A percentile compares a stretch with the other conserved stretches of the same genome.
Evolutionary conservation across 2,888 invertebrate species (phyloP).

Genomic region (Sinotaia quadrata): DNA sequence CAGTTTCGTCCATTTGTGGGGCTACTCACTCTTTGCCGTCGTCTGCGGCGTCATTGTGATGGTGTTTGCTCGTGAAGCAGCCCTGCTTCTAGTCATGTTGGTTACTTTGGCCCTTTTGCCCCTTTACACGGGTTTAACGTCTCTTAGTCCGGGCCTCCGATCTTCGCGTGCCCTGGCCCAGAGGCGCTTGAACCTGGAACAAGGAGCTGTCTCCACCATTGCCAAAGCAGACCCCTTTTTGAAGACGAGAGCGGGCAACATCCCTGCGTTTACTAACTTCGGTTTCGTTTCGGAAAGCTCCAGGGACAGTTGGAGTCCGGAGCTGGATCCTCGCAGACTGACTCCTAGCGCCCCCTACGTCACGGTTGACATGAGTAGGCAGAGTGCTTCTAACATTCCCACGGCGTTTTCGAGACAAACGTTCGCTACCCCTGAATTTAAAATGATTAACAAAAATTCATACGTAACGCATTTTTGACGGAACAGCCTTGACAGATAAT

Average conservation of each 20-base stretch:
- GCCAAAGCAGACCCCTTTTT: slow-evolving; percentile 3
- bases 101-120: slow-evolving; percentile 54
- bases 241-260: not conserved
- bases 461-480: too few relatives aligned
- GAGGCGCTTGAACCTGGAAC: slow-evolving; percentile 16
- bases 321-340: not conserved
- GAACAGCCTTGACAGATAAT: too few relatives aligned
- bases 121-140: slow-evolving; percentile 60
- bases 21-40: slow-evolving; percentile 55
- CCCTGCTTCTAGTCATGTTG: slow-evolving; percentile 53
- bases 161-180: slow-evolving; percentile 27
- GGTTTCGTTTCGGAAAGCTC: slow-evolving; percentile 5
- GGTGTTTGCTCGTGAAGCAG: slow-evolving; percentile 46
- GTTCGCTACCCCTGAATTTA: too few relatives aligned
- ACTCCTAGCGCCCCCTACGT: not conserved
- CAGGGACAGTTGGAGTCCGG: not conserved
- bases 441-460: too few relatives aligned
- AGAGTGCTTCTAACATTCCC: not conserved
- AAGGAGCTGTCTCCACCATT: slow-evolving; percentile 13
- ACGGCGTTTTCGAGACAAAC: not conserved
- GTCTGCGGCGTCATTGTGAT: slow-evolving; percentile 47
- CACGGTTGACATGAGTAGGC: not conserved
- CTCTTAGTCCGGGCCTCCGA: slow-evolving; percentile 37
- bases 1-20: slow-evolving; percentile 62
- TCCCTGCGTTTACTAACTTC: slow-evolving; percentile 14